phyloP scores from a whole-genome alignment of 2,113 vertebrate species.

The Columba livia region DNA sequence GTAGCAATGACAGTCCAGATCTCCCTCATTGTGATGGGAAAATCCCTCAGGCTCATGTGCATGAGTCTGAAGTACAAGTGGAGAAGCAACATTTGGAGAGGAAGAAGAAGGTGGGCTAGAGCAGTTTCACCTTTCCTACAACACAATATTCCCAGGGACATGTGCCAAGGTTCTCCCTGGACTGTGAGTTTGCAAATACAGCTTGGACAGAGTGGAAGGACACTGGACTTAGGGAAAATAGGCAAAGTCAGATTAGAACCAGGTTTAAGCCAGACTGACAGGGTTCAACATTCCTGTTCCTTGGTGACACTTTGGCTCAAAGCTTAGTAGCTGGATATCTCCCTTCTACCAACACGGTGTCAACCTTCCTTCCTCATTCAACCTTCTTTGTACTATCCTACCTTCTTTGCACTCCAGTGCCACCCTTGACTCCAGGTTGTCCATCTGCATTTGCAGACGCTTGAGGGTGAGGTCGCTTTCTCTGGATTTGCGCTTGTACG shows the following conservation, averaged over 20 bases:
- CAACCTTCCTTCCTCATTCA: background rate
- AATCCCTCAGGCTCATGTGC: rapidly evolving
- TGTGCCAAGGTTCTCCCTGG: rapidly evolving
- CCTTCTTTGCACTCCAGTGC: conserved; percentile 98
- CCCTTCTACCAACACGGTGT: background rate
- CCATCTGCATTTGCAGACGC: conserved; percentile 99
- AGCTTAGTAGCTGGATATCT: background rate
- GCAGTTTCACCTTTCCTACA: background rate
- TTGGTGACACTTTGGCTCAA: background rate
- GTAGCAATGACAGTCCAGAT: background rate
- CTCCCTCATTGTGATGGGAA: background rate
- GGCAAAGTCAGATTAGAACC: background rate
- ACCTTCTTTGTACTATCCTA: conserved; percentile 94
- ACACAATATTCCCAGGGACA: background rate
- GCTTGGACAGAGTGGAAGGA: background rate
- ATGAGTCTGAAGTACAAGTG: background rate
- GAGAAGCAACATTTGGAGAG: background rate
- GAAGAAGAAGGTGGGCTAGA: background rate
- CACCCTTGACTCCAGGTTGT: conserved; percentile 98
- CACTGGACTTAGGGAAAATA: background rate
- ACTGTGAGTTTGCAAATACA: background rate
- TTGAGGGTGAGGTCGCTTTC: conserved; percentile 97
- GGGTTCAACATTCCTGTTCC: background rate
- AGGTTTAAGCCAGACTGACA: background rate
- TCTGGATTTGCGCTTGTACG: conserved; percentile 96